Evolutionary conservation across 2,113 vertebrate species (phyloP), one percentile per base, ranked within the genome.

Genomic region (Origma solitaria): DNA sequence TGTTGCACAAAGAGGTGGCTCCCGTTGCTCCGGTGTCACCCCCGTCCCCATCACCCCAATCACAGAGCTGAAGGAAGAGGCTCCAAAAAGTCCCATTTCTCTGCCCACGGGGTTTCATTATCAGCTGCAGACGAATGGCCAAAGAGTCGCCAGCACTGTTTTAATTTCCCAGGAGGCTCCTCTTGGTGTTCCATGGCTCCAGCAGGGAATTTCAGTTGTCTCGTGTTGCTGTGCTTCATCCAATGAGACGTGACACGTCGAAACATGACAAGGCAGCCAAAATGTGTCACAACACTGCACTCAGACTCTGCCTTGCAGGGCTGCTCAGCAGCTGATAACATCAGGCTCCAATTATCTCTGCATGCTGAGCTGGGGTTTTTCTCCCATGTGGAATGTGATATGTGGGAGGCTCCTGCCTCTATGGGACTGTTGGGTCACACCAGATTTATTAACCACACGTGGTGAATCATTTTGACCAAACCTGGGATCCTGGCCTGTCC

Each of bases 91-190:
- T 37, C 44, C 7, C 78, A 1, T 78, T 71, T 49, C 60, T 72
- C 64, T 88, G 86, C 40, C 82, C 70, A 50, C 9, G 3, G 42
- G 31, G 57, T 94, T 57, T 93, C 61, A 19, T 83, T 91, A 89
- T 45, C 75, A 62, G 51, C 62, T 44, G 82, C 73, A 61, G 49
- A 68, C 42, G 61, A 68, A 50, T 56, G 96, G 91, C 69, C 89
- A 54, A 80, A 82, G 86, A 49, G 60, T 54, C 13, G 7, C 76
- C 69, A 61, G 69, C 65, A 12, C n/a, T 21, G 80, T 44, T 95
- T 91, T 97, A 82, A 96, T 96, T 97, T 97, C 96, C 96, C 96
- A 65, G 69, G 96, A 86, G 96, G 78, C 47, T n/a, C n/a, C 70
- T 93, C 51, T 15, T 25, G 60, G 72, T 61, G 79, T 85, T 92